Percentiles rank a stretch among this genome's conserved stretches.
Evolutionary conservation across 2,797 vertebrate species (phyloP).

Genomic region (Coracias cyanogaster): DNA sequence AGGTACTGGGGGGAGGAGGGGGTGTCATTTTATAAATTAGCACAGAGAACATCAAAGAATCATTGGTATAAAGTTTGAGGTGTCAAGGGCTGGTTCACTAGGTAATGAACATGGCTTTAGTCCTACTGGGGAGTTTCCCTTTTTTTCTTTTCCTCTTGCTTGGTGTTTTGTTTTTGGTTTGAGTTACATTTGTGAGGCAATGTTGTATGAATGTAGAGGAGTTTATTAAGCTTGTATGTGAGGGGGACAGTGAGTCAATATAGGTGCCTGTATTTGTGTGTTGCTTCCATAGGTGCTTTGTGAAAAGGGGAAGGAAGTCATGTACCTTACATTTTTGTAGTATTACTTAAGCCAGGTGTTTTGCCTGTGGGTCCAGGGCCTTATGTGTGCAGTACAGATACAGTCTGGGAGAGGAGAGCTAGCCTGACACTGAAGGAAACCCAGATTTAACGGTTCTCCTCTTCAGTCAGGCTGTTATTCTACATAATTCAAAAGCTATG

Average conservation of each 20-base stretch:
- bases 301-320: background rate
- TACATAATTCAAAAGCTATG: background rate
- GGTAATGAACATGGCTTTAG: background rate
- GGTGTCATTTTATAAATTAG: background rate
- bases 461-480: background rate
- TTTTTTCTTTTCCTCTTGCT: background rate
- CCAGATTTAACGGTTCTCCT: background rate
- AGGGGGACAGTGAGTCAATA: background rate
- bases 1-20: background rate
- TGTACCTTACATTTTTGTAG: background rate
- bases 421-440: background rate
- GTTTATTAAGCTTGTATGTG: background rate
- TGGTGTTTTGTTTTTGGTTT: background rate
- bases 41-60: background rate
- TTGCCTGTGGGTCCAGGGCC: background rate
- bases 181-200: background rate
- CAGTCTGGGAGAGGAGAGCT: background rate
- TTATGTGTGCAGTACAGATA: background rate
- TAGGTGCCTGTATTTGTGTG: background rate
- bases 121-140: background rate
- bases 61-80: background rate
- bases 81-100: background rate
- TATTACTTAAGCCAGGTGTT: background rate
- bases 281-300: background rate
- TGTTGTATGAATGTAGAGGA: fast-evolving